Percentiles rank a stretch among this genome's conserved stretches.
phyloP scores from a whole-genome alignment of 2,113 vertebrate species.

The Odocoileus virginianus region DNA sequence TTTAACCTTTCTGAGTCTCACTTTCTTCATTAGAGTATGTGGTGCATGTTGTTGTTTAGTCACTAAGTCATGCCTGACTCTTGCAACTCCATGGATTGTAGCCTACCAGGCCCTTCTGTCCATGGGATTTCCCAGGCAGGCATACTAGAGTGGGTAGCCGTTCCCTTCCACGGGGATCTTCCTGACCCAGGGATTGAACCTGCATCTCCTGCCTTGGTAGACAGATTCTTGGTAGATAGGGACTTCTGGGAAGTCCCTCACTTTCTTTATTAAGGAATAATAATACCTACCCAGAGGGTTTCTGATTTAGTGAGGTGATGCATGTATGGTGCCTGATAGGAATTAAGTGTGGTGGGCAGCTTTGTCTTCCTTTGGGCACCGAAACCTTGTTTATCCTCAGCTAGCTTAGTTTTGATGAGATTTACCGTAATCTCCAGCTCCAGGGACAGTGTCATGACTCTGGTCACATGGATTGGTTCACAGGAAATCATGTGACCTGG shows the following conservation, averaged over 20 bases:
- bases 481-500: neutral
- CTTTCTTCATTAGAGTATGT: neutral
- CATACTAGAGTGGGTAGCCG: neutral
- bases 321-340: neutral
- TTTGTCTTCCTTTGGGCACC: neutral
- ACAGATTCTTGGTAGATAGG: neutral
- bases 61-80: neutral
- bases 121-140: neutral
- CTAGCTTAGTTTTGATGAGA: neutral
- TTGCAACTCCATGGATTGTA: neutral
- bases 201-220: fast-evolving
- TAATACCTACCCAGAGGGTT: neutral
- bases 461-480: neutral
- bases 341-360: neutral
- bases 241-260: neutral
- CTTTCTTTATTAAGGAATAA: neutral
- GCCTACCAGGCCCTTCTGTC: neutral
- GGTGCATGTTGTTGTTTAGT: neutral
- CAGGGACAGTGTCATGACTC: neutral
- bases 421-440: neutral
- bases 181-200: neutral
- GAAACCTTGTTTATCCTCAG: neutral
- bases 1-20: neutral
- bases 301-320: neutral
- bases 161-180: neutral